Base-by-base conservation (phyloP, 2,113 vertebrate genomes). In the Sander vitreus region DNA sequence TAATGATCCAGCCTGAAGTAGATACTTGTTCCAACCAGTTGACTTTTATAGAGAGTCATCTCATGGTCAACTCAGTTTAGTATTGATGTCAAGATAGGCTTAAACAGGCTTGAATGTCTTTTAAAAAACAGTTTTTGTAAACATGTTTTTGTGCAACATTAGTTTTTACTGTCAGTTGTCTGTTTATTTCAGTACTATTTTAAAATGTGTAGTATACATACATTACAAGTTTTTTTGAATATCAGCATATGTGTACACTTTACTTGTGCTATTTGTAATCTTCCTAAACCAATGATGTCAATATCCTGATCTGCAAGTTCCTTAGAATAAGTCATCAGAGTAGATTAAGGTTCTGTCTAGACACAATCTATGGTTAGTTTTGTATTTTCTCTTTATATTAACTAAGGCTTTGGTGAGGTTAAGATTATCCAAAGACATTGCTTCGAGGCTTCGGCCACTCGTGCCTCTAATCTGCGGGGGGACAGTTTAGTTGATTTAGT, bases 301-400 rank as follows among this genome's bases (percentile, higher is more conserved):
- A 68, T 77, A 85, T 59, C 58, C 76, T 91, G 77, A 65, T 85
- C 76, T 90, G 81, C 76, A 73, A 83, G 47, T 83, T 89, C 74
- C 76, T 87, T 84, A 86, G 73, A 92, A 79, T 83, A 91, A 89
- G 75, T 93, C 88, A 87, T 90, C 89, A 85, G 83, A 74, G 77
- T 63, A 87, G 91, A 91, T 93, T 92, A 87, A 83, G 79, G 88
- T 73, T 79, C 85, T 36, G 87, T 92, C 87, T 92, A 93, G 93
- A 93, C 90, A 89, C 86, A 91, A 91, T 90, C 90, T 90, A 88
- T 66, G 91, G 90, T 90, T 73, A 75, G 87, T 83, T 83, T 87
- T 76, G 80, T 92, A 86, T 93, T 92, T 93, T 93, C 88, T 91
- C 82, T 91, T 86, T 77, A 76, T 88, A 92, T 93, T 93, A 91